These are phyloP conservation scores for Tenthredo livida DNA, from an alignment of 2,888 invertebrate species.

Conservation along the genomic window DNA sequence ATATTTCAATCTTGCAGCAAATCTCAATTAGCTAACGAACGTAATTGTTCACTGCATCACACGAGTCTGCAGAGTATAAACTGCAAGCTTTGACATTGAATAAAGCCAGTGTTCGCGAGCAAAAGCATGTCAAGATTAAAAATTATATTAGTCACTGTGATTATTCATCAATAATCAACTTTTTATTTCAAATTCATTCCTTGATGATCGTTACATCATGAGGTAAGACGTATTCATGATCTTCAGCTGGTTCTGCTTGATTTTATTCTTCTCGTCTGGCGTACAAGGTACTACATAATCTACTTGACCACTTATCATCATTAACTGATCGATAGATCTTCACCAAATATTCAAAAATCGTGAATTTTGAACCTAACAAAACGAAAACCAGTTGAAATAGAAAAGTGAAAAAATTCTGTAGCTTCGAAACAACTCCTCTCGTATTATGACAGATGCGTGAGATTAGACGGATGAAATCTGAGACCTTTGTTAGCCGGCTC, in stretches of 20 bases:
- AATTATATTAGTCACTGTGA: not conserved
- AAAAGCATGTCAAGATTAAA: not conserved
- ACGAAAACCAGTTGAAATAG: not conserved
- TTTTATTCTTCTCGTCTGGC: not conserved
- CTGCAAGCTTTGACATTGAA: not conserved
- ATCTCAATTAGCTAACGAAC: not conserved
- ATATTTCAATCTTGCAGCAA: not conserved
- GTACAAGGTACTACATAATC: not conserved
- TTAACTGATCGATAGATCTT: not conserved
- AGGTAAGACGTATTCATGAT: not conserved
- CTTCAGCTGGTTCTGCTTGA: not conserved
- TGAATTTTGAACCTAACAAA: not conserved
- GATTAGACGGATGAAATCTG: conserved; percentile 47
- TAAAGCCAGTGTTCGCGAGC: not conserved
- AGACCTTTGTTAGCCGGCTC: conserved; percentile 41
- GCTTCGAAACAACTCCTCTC: conserved; percentile 14
- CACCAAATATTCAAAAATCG: not conserved
- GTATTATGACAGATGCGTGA: conserved; percentile 49
- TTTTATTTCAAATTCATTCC: not conserved
- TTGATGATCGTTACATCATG: not conserved
- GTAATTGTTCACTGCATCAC: not conserved
- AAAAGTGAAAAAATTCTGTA: not conserved
- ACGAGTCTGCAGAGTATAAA: not conserved
- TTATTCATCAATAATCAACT: not conserved
- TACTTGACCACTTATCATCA: not conserved